Percentiles rank a stretch among this genome's conserved stretches.
Evolutionary conservation across 2,797 vertebrate species (phyloP).

Genomic region (Macropus fuliginosus): DNA sequence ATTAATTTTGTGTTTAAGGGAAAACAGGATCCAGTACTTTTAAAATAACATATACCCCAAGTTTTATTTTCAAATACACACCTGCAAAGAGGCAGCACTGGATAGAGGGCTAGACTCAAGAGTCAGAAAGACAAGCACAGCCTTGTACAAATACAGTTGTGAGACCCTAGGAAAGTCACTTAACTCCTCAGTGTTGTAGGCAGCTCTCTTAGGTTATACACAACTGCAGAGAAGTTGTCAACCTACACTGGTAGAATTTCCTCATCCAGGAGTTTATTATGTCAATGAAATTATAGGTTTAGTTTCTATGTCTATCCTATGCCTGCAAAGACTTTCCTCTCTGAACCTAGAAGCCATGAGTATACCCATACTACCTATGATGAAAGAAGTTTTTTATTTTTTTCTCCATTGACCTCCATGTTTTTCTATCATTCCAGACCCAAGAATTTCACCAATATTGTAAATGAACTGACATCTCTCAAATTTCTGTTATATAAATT

Average conservation of each 20-base stretch:
- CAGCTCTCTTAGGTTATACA: not conserved
- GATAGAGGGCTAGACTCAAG: not conserved
- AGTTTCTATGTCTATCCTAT: not conserved
- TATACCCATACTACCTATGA: not conserved
- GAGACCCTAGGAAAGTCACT: slow-evolving; percentile 11
- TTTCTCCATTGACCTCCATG: not conserved
- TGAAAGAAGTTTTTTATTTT: not conserved
- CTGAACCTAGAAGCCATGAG: not conserved
- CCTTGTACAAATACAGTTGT: not conserved
- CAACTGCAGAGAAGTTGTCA: not conserved
- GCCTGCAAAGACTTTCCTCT: not conserved
- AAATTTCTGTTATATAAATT: slow-evolving; percentile 38
- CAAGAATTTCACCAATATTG: not conserved
- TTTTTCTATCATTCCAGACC: not conserved
- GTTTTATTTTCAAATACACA: not conserved
- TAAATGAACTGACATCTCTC: slow-evolving; percentile 37
- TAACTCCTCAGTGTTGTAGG: not conserved
- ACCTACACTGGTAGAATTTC: not conserved
- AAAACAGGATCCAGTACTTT: not conserved
- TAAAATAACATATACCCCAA: not conserved
- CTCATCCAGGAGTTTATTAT: not conserved
- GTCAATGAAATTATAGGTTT: not conserved
- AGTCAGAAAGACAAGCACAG: not conserved
- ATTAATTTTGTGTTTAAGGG: not conserved
- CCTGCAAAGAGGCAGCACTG: not conserved